These are phyloP conservation scores for Diachasmimorpha longicaudata DNA, from an alignment of 1,140 invertebrate genomes.

Conservation along the genomic window DNA sequence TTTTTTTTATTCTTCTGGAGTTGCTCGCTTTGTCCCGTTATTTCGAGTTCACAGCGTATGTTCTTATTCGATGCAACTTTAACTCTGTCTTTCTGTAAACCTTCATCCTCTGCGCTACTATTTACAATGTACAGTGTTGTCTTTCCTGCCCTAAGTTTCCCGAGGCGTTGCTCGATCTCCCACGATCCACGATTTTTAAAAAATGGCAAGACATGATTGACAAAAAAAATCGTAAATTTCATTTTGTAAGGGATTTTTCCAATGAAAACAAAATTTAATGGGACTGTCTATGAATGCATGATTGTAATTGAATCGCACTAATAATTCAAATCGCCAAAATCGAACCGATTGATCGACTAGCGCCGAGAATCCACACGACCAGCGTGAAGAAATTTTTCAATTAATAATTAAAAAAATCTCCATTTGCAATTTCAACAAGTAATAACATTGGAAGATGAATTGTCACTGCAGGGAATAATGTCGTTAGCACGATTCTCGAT, in stretches of 20 bases:
- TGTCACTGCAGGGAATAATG: not conserved
- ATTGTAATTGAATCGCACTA: not conserved
- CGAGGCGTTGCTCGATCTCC: constrained; percentile 27
- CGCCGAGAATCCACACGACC: constrained; percentile 20
- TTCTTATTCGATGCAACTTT: constrained; percentile 35
- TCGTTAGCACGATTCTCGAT: constrained; percentile 17
- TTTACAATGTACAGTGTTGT: constrained; percentile 62
- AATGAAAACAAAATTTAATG: not conserved
- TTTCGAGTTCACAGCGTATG: constrained; percentile 24
- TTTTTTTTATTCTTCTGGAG: not conserved
- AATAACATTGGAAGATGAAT: constrained; percentile 24
- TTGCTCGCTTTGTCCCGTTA: constrained; percentile 9
- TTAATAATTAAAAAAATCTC: not conserved
- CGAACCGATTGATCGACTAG: constrained; percentile 9
- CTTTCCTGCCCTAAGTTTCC: constrained; percentile 55
- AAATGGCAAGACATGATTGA: not conserved
- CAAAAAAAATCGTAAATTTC: too few relatives aligned
- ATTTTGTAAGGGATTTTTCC: too few relatives aligned
- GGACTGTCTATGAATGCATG: too few relatives aligned
- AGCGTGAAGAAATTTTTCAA: constrained; percentile 17
- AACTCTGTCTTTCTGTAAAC: constrained; percentile 39
- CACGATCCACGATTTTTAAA: constrained; percentile 22
- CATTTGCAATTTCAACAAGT: not conserved
- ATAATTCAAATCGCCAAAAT: not conserved
- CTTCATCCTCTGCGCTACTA: constrained; percentile 51